phyloP scores from a whole-genome alignment of 1,140 invertebrate species.

The Pectinophora gossypiella region DNA sequence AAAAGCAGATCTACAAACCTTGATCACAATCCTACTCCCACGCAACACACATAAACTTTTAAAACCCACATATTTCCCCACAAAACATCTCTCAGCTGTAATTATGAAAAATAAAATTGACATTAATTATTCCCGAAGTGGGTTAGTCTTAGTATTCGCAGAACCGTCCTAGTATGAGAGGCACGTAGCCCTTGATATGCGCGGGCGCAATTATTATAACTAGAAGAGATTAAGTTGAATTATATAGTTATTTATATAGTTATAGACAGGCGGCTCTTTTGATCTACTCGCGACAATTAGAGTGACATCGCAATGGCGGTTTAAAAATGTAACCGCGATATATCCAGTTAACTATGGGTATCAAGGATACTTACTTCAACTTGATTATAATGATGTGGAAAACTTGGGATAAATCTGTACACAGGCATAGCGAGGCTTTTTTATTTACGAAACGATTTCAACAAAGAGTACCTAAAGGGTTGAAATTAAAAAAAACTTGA shows the following conservation, averaged over 20 bases:
- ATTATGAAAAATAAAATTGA: slow-evolving; percentile 56
- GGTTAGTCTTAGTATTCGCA: slow-evolving; percentile 31
- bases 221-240: slow-evolving; percentile 28
- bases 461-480: no score
- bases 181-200: slow-evolving; percentile 27
- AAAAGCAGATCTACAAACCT: no score
- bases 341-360: no score
- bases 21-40: no score
- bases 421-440: no score
- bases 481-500: no score
- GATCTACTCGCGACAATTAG: neutral
- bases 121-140: slow-evolving; percentile 56
- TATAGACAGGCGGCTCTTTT: neutral
- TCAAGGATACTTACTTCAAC: no score
- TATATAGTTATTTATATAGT: slow-evolving; percentile 7
- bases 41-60: no score
- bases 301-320: neutral
- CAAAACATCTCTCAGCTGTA: neutral
- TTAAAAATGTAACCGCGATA: no score
- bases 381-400: no score
- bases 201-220: slow-evolving; percentile 38
- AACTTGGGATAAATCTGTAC: no score
- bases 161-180: slow-evolving; percentile 1
- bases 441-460: no score
- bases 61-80: neutral